These are phyloP conservation scores for Andrena marginata DNA, from an alignment of 2,888 invertebrate genomes.

Conservation along the genomic window DNA sequence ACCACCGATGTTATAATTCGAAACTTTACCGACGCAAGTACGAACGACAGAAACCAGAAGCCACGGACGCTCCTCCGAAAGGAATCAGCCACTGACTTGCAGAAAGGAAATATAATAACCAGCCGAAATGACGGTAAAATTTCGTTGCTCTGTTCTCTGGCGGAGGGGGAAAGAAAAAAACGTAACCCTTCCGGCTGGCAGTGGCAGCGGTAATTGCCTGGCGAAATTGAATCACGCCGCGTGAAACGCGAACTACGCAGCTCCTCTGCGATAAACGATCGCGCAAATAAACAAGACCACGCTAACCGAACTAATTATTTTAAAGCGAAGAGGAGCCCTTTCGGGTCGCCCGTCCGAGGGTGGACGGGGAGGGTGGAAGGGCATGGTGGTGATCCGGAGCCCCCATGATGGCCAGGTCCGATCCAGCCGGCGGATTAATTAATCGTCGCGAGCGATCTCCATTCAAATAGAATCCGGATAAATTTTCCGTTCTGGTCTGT, in stretches of 20 bases:
- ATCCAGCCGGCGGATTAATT: constrained; percentile 64
- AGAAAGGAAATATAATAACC: background rate
- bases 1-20: background rate
- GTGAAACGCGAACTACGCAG: constrained; percentile 26
- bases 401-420: constrained; percentile 57
- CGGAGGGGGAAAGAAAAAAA: background rate
- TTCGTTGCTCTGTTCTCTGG: background rate
- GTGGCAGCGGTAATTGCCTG: constrained; percentile 24
- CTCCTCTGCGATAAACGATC: constrained; percentile 46
- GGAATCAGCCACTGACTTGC: background rate
- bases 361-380: background rate
- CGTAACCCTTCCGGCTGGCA: background rate
- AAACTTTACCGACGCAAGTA: background rate
- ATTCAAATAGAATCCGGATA: constrained; percentile 71
- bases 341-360: background rate
- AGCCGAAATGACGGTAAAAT: constrained; percentile 5
- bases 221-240: constrained; percentile 46
- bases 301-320: constrained; percentile 53
- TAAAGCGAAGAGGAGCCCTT: constrained; percentile 19
- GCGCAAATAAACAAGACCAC: constrained; percentile 52
- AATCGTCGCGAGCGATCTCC: constrained; percentile 70
- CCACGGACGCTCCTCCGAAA: background rate
- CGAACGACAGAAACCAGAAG: background rate
- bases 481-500: constrained; percentile 66
- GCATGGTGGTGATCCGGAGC: constrained; percentile 28